Evolutionary conservation across 2,888 invertebrate genomes (phyloP).

Genomic region (Deilephila porcellus): DNA sequence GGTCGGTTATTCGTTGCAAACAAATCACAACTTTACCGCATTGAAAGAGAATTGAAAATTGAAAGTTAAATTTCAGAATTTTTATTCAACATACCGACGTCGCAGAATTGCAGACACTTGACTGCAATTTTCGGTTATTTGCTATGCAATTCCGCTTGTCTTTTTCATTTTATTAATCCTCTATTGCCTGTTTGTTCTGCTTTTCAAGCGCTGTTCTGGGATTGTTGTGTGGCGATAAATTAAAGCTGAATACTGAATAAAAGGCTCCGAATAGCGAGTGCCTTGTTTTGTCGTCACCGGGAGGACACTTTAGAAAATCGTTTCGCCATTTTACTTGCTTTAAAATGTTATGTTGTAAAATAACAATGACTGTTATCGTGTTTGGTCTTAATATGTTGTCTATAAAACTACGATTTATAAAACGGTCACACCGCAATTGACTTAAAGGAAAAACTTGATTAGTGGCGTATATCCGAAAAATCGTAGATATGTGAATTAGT

Average conservation of each 20-base stretch:
- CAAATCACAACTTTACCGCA: neutral
- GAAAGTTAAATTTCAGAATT: neutral
- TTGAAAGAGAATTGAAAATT: neutral
- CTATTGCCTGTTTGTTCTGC: constrained; percentile 20
- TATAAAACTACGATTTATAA: too few relatives aligned
- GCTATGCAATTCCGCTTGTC: constrained; percentile 10
- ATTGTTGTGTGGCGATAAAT: constrained; percentile 1
- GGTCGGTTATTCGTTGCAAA: neutral
- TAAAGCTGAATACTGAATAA: constrained; percentile 15
- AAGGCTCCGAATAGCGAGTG: neutral
- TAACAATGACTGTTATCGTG: too few relatives aligned
- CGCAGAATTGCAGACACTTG: neutral
- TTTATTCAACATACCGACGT: neutral
- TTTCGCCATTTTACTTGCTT: neutral
- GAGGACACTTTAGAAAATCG: neutral
- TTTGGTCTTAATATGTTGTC: too few relatives aligned
- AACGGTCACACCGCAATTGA: too few relatives aligned
- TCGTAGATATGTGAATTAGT: too few relatives aligned
- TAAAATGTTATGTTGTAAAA: neutral
- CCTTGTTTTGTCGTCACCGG: neutral
- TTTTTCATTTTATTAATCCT: constrained; percentile 11
- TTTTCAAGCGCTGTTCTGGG: constrained; percentile 3
- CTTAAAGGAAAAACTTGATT: too few relatives aligned
- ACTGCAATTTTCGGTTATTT: constrained; percentile 19
- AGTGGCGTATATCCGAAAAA: too few relatives aligned